Evolutionary conservation across 2,113 vertebrate species (phyloP).

Genomic region (Marmota monax): DNA sequence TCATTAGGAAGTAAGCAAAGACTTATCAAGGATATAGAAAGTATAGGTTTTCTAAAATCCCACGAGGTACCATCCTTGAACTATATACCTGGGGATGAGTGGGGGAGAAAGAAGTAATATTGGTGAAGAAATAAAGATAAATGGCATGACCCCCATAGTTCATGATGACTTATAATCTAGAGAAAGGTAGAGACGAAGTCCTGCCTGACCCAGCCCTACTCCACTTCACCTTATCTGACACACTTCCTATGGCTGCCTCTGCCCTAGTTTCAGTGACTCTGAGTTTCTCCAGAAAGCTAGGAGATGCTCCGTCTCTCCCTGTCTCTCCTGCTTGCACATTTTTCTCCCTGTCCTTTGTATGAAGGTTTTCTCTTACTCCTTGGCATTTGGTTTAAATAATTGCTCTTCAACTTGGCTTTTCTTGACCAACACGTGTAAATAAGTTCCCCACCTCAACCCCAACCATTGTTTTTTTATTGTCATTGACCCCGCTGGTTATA

Average conservation of each 20-base stretch:
- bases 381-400: not conserved
- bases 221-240: not conserved
- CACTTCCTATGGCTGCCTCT: fast-evolving
- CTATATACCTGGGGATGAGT: not conserved
- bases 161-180: not conserved
- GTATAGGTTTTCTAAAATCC: not conserved
- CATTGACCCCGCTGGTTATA: not conserved
- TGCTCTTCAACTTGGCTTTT: not conserved
- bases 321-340: not conserved
- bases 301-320: not conserved
- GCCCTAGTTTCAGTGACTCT: not conserved
- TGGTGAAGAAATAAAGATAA: not conserved
- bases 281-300: not conserved
- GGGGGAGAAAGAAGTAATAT: too few species aligned
- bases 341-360: not conserved
- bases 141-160: not conserved
- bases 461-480: not conserved
- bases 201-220: not conserved
- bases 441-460: not conserved
- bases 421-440: not conserved
- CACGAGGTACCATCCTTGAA: not conserved
- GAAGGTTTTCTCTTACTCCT: not conserved
- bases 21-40: not conserved
- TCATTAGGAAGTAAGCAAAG: not conserved
- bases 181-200: not conserved